phyloP scores from a whole-genome alignment of 2,797 vertebrate genomes.

The Xyrichtys novacula region DNA sequence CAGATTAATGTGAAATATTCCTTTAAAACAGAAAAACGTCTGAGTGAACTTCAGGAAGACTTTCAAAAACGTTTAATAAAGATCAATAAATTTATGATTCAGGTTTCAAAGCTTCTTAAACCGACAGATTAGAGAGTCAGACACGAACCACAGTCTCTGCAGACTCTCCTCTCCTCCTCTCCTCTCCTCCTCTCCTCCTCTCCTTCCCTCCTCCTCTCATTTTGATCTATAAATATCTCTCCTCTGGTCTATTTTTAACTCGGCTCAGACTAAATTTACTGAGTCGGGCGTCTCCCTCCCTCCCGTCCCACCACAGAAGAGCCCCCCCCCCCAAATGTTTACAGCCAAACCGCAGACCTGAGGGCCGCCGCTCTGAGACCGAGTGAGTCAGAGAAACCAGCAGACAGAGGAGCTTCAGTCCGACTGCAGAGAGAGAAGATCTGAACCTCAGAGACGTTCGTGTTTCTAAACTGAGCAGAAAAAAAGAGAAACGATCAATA shows the following conservation, averaged over 20 bases:
- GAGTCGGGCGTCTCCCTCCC: constrained; percentile 46
- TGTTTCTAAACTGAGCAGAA: too few relatives aligned
- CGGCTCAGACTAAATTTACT: constrained; percentile 64
- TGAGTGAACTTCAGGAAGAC: too few relatives aligned
- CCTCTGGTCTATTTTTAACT: constrained; percentile 63
- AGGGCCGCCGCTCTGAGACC: constrained; percentile 4
- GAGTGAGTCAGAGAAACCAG: not conserved
- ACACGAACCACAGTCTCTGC: not conserved
- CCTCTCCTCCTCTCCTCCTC: constrained; percentile 23
- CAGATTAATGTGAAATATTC: too few relatives aligned
- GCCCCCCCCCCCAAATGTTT: not conserved
- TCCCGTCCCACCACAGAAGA: constrained; percentile 40
- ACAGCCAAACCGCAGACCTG: constrained; percentile 23
- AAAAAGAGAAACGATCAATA: too few relatives aligned
- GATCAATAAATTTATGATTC: too few relatives aligned
- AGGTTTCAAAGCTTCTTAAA: too few relatives aligned
- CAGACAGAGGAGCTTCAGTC: not conserved
- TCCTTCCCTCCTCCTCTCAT: constrained; percentile 22
- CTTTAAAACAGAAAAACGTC: too few relatives aligned
- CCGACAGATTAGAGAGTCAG: too few relatives aligned
- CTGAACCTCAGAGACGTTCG: not conserved
- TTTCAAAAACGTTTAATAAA: too few relatives aligned
- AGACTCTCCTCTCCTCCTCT: not conserved
- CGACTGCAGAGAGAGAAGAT: too few relatives aligned
- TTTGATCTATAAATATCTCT: constrained; percentile 62